Percentiles rank a stretch among this genome's conserved stretches.
phyloP scores from a whole-genome alignment of 2,797 vertebrate species.

The Manis javanica region DNA sequence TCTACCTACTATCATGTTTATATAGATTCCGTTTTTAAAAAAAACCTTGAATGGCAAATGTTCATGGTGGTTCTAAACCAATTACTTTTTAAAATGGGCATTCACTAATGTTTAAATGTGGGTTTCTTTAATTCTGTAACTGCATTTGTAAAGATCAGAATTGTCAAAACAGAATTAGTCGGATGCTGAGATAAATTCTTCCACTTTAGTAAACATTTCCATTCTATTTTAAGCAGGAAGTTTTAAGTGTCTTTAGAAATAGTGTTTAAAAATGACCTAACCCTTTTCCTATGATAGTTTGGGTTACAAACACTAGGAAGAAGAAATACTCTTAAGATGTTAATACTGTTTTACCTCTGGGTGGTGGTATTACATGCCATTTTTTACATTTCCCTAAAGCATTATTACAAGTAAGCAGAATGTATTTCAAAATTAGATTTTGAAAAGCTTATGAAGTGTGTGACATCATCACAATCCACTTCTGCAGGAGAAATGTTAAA shows the following conservation, averaged over 20 bases:
- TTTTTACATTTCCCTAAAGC: conserved; percentile 58
- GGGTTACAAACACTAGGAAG: conserved; percentile 41
- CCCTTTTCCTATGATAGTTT: conserved; percentile 45
- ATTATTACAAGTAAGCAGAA: conserved; percentile 38
- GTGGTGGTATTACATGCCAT: conserved; percentile 61
- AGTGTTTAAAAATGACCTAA: conserved; percentile 39
- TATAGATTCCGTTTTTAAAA: neutral
- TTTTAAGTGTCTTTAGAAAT: conserved; percentile 31
- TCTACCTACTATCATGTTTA: conserved; percentile 39
- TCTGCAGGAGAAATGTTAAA: conserved; percentile 1
- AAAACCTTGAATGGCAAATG: neutral
- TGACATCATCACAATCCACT: conserved; percentile 9
- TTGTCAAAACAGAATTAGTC: conserved; percentile 36
- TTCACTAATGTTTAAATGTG: conserved; percentile 45
- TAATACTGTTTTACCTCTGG: conserved; percentile 55
- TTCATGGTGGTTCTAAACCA: conserved; percentile 40
- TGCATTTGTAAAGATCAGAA: conserved; percentile 55
- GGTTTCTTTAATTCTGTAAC: conserved; percentile 33
- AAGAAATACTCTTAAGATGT: conserved; percentile 59
- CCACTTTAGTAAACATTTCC: conserved; percentile 36
- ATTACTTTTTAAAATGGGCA: neutral
- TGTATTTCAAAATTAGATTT: conserved; percentile 61
- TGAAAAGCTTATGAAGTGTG: conserved; percentile 41
- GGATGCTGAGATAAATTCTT: conserved; percentile 43
- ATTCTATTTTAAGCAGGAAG: conserved; percentile 56